Conservation (phyloP, 2,888 invertebrate genomes). For the Herminia tarsipennalis region DNA sequence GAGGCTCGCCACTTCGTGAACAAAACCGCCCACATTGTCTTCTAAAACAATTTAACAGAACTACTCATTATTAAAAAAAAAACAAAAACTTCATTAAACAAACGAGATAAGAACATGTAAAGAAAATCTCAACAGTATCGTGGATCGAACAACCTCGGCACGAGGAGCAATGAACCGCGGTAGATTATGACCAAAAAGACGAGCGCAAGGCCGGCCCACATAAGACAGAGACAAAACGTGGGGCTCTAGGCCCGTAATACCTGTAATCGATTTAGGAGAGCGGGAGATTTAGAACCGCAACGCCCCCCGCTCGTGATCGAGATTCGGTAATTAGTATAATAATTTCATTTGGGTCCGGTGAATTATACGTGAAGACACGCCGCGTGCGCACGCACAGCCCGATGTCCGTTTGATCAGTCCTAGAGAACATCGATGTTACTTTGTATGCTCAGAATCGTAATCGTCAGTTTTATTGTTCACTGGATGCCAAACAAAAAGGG, state of each 20-base stretch:
- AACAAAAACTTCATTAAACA: slow-evolving; percentile 44
- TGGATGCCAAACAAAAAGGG: slow-evolving; percentile 42
- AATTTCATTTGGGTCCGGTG: slow-evolving; percentile 74
- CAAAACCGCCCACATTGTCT: slow-evolving; percentile 25
- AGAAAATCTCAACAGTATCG: slow-evolving; percentile 37
- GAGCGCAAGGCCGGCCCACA: slow-evolving; percentile 72
- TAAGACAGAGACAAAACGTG: slow-evolving; percentile 79
- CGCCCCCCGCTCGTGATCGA: slow-evolving; percentile 73
- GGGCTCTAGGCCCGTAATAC: slow-evolving; percentile 74
- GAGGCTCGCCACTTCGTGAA: slow-evolving; percentile 41
- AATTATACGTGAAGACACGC: slow-evolving; percentile 64
- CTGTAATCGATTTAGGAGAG: slow-evolving; percentile 80
- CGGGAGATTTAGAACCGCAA: slow-evolving; percentile 74
- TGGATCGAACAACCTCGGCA: slow-evolving; percentile 52
- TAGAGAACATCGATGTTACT: slow-evolving; percentile 35
- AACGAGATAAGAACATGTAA: slow-evolving; percentile 43
- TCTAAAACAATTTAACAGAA: slow-evolving; percentile 47
- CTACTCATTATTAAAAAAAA: slow-evolving; percentile 43
- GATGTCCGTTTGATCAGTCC: slow-evolving; percentile 9
- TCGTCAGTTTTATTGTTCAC: slow-evolving; percentile 42
- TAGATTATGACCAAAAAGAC: slow-evolving; percentile 76
- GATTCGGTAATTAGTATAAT: slow-evolving; percentile 81
- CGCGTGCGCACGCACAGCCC: slow-evolving; percentile 51
- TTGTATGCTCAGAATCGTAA: slow-evolving; percentile 45
- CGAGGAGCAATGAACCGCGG: slow-evolving; percentile 76